phyloP scores from a whole-genome alignment of 2,888 invertebrate species.

The Drosophila paramelanica region DNA sequence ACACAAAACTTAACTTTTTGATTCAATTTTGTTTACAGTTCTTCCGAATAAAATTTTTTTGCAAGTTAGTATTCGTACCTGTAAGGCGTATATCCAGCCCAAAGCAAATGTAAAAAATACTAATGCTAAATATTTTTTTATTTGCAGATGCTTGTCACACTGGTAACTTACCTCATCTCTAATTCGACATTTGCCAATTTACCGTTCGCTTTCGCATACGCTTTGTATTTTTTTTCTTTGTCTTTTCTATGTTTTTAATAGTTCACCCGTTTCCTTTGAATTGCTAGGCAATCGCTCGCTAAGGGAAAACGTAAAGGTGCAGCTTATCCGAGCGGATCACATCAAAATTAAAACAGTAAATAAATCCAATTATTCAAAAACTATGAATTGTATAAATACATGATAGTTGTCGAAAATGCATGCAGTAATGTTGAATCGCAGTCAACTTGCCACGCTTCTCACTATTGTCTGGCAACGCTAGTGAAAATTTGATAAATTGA shows the following conservation, averaged over 20 bases:
- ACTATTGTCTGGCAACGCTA: not conserved
- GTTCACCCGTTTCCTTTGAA: not conserved
- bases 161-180: slow-evolving; percentile 3
- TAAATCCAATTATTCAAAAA: too few relatives aligned
- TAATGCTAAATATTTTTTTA: not conserved
- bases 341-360: not conserved
- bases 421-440: too few relatives aligned
- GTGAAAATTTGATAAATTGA: too few relatives aligned
- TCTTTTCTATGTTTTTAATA: not conserved
- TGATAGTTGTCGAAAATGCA: too few relatives aligned
- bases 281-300: not conserved
- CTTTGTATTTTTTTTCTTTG: not conserved
- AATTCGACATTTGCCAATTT: not conserved
- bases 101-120: not conserved
- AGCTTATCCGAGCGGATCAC: not conserved
- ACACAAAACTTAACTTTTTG: too few relatives aligned
- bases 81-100: not conserved
- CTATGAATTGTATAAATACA: too few relatives aligned
- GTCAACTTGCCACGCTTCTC: too few relatives aligned
- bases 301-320: not conserved
- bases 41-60: too few relatives aligned
- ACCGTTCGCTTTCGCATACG: not conserved
- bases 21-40: too few relatives aligned
- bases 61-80: not conserved
- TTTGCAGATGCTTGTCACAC: not conserved